Evolutionary conservation across 1,140 invertebrate genomes (phyloP).

Genomic region (Drosophila chauvacae): DNA sequence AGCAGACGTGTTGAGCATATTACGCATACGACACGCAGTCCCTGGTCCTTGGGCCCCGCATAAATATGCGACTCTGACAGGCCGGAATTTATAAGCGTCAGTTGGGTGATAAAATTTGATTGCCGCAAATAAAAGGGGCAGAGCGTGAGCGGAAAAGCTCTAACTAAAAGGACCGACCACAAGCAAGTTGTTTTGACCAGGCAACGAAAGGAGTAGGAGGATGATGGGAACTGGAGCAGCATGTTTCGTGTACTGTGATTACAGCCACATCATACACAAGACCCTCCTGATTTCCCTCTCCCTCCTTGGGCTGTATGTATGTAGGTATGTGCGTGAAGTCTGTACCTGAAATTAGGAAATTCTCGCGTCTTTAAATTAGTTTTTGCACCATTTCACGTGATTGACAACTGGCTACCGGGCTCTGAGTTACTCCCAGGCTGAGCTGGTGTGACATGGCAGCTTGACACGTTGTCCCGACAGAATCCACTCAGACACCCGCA

Average conservation of each 20-base stretch:
- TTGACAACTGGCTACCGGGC: constrained; percentile 10
- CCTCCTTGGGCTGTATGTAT: neutral
- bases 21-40: constrained; percentile 59
- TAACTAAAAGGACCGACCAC: neutral
- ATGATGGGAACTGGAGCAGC: neutral
- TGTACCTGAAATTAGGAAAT: constrained; percentile 15
- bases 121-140: constrained; percentile 65
- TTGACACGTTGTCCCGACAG: constrained; percentile 4
- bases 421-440: neutral
- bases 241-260: neutral
- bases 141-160: neutral
- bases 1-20: constrained; percentile 67
- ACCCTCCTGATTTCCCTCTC: neutral
- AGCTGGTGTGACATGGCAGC: constrained; percentile 7
- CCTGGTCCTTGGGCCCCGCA: constrained; percentile 23
- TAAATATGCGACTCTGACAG: constrained; percentile 74
- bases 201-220: neutral
- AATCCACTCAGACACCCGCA: neutral
- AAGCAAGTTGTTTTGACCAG: constrained; percentile 1
- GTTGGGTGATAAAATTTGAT: constrained; percentile 77
- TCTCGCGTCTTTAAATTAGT: constrained; percentile 25
- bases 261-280: neutral
- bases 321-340: neutral
- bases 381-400: constrained; percentile 16
- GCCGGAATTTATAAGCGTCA: constrained; percentile 74